Evolutionary conservation across 1,140 invertebrate genomes (phyloP).

Genomic region (Zaprionus gabonicus): DNA sequence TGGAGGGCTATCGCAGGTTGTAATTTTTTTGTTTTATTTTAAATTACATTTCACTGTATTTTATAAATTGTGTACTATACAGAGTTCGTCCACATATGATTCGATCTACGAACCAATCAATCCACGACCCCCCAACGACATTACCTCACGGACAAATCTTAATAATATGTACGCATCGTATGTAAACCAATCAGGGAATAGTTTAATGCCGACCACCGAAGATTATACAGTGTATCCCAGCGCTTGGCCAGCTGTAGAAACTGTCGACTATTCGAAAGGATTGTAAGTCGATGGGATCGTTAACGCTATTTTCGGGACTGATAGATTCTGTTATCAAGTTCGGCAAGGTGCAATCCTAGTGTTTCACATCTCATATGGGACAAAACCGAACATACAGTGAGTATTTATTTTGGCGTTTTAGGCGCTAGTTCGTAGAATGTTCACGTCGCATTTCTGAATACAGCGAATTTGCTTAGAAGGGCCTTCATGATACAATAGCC

Average conservation of each 20-base stretch:
- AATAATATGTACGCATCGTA: slow-evolving; percentile 90
- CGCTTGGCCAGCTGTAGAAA: neutral
- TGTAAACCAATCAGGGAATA: slow-evolving; percentile 84
- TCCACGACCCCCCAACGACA: slow-evolving; percentile 90
- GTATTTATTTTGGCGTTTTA: too few relatives aligned
- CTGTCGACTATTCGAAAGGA: slow-evolving; percentile 85
- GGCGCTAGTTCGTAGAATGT: too few relatives aligned
- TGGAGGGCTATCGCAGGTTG: slow-evolving; percentile 74
- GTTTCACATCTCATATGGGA: too few relatives aligned
- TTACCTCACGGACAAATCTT: slow-evolving; percentile 89
- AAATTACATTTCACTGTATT: neutral
- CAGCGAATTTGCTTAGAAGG: too few relatives aligned
- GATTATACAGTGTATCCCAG: slow-evolving; percentile 17
- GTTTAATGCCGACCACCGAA: slow-evolving; percentile 49
- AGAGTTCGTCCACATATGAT: slow-evolving; percentile 93
- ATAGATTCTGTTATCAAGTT: too few relatives aligned
- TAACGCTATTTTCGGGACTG: slow-evolving; percentile 69
- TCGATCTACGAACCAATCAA: slow-evolving; percentile 97
- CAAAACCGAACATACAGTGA: too few relatives aligned
- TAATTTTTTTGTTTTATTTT: neutral
- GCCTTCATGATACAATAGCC: too few relatives aligned
- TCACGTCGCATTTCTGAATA: too few relatives aligned
- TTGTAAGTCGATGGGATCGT: slow-evolving; percentile 94
- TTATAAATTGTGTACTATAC: slow-evolving; percentile 40
- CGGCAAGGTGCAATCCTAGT: too few relatives aligned